These are phyloP conservation scores for Dryomyza anilis DNA, from an alignment of 2,888 invertebrate genomes.

Conservation along the genomic window DNA sequence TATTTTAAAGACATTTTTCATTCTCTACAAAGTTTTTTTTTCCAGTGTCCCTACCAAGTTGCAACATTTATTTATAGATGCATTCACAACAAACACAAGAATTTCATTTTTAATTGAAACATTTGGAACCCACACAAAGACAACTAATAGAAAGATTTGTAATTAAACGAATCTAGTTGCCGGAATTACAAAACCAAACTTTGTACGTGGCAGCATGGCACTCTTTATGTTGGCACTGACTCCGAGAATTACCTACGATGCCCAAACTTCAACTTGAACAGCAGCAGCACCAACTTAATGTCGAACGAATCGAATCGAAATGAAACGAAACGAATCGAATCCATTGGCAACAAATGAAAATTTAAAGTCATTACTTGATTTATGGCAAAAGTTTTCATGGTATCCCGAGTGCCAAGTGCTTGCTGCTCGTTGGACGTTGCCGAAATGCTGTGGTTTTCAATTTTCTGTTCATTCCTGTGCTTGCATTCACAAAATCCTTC, in stretches of 20 bases:
- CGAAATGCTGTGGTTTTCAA: not conserved
- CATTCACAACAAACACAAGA: no score
- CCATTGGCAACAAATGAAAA: not conserved
- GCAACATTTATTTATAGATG: no score
- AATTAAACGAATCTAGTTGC: slow-evolving; percentile 4
- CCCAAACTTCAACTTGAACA: no score
- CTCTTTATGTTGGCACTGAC: not conserved
- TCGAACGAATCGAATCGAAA: not conserved
- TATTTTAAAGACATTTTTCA: not conserved
- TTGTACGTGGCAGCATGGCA: not conserved
- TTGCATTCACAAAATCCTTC: not conserved
- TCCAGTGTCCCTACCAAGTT: no score
- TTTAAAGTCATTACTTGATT: slow-evolving; percentile 2
- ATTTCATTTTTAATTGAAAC: slow-evolving; percentile 15
- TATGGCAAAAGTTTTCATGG: not conserved
- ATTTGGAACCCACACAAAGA: slow-evolving; percentile 11
- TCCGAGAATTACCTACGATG: no score
- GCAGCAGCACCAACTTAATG: not conserved
- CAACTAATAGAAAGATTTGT: slow-evolving; percentile 6
- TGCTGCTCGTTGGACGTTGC: not conserved
- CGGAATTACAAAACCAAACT: not conserved
- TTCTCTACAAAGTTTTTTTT: not conserved
- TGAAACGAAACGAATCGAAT: no score
- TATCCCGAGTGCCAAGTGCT: not conserved
- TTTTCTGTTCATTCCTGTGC: not conserved